Percentiles rank a stretch among this genome's conserved stretches.
Conservation (phyloP, 1,140 invertebrate genomes). For the Zaprionus capensis region DNA sequence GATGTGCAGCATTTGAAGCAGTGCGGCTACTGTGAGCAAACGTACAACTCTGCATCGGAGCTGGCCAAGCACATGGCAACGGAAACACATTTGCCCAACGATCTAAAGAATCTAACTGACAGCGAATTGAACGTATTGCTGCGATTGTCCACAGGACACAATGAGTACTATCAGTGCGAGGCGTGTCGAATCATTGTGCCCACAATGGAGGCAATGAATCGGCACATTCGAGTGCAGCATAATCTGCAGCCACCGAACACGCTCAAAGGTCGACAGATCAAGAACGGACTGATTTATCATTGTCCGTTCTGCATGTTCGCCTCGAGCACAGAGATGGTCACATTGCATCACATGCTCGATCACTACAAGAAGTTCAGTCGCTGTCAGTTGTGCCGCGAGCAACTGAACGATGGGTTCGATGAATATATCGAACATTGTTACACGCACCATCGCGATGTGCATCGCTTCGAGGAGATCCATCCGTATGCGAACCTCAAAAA, state of each 20-base stretch:
- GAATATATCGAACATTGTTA: conserved; percentile 64
- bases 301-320: conserved; percentile 60
- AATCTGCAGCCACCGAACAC: background rate
- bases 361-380: conserved; percentile 50
- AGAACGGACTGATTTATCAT: conserved; percentile 39
- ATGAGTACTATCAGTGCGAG: conserved; percentile 59
- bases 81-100: conserved; percentile 47
- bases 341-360: conserved; percentile 57
- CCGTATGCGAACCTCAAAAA: conserved; percentile 41
- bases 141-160: conserved; percentile 8
- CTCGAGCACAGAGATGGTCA: conserved; percentile 33
- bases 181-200: conserved; percentile 59
- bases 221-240: conserved; percentile 49
- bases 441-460: conserved; percentile 22
- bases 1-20: conserved; percentile 40
- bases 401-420: conserved; percentile 36
- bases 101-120: conserved; percentile 57
- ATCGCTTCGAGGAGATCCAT: conserved; percentile 38
- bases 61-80: conserved; percentile 33
- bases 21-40: conserved; percentile 56
- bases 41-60: conserved; percentile 14
- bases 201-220: conserved; percentile 38
- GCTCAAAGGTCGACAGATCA: conserved; percentile 14
- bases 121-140: conserved; percentile 21
- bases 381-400: conserved; percentile 34